A percentile compares a stretch with the other conserved stretches of the same genome.
phyloP scores from a whole-genome alignment of 2,888 invertebrate species.

The Tiliacea citrago region DNA sequence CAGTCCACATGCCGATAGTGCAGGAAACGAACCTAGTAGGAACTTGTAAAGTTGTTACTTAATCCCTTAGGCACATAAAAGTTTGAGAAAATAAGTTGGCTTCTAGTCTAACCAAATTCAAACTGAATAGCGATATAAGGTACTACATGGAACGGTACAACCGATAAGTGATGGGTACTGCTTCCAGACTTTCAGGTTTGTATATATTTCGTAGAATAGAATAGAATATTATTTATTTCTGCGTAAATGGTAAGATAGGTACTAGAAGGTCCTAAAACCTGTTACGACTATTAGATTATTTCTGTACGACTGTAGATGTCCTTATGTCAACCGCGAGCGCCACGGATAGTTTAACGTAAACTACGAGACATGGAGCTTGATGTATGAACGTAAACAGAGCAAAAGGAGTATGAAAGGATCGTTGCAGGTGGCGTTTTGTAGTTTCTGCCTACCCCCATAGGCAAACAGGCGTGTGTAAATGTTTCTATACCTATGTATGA shows the following conservation, averaged over 20 bases:
- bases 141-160: neutral
- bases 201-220: neutral
- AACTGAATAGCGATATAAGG: neutral
- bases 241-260: neutral
- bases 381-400: too few species aligned
- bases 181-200: neutral
- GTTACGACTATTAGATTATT: neutral
- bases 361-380: neutral
- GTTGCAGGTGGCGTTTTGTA: too few species aligned
- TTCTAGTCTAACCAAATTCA: too few species aligned
- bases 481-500: too few species aligned
- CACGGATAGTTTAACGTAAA: neutral
- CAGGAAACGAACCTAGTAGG: neutral
- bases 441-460: too few species aligned
- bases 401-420: too few species aligned
- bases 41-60: neutral
- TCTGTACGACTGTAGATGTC: neutral
- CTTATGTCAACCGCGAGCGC: neutral
- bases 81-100: neutral
- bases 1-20: neutral
- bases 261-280: neutral
- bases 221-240: neutral
- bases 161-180: neutral
- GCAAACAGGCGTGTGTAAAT: too few species aligned
- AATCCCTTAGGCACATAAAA: neutral